Evolutionary conservation across 2,113 vertebrate species (phyloP).

Genomic region (Gallinago media): DNA sequence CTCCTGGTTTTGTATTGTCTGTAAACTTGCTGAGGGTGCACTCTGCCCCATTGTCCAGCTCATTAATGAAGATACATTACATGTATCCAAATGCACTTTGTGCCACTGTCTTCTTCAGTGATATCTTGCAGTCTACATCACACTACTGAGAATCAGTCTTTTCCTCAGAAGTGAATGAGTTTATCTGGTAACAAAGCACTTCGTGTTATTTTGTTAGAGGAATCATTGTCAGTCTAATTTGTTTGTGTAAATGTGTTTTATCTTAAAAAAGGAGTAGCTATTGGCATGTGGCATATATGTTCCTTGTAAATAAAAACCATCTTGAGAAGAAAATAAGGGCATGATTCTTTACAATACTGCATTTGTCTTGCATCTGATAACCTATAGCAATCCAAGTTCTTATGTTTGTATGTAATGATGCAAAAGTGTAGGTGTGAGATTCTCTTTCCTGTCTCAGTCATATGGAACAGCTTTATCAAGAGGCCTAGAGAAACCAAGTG

Average conservation of each 20-base stretch:
- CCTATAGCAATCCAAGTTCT: not conserved
- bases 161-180: not conserved
- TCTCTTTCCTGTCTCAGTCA: not conserved
- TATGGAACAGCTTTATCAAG: not conserved
- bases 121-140: not conserved
- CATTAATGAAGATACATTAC: not conserved
- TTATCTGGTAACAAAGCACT: not conserved
- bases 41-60: not conserved
- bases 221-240: not conserved
- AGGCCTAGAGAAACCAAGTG: not conserved
- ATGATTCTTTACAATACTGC: not conserved
- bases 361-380: not conserved
- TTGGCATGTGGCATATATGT: not conserved
- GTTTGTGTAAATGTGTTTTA: not conserved
- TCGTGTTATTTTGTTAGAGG: not conserved
- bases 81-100: rapidly evolving
- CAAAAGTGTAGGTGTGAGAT: not conserved
- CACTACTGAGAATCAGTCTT: not conserved
- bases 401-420: not conserved
- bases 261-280: not conserved
- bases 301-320: not conserved
- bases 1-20: not conserved
- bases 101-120: not conserved
- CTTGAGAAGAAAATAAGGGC: not conserved
- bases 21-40: not conserved